Conservation (phyloP, 2,113 vertebrate species). For the Columba livia region DNA sequence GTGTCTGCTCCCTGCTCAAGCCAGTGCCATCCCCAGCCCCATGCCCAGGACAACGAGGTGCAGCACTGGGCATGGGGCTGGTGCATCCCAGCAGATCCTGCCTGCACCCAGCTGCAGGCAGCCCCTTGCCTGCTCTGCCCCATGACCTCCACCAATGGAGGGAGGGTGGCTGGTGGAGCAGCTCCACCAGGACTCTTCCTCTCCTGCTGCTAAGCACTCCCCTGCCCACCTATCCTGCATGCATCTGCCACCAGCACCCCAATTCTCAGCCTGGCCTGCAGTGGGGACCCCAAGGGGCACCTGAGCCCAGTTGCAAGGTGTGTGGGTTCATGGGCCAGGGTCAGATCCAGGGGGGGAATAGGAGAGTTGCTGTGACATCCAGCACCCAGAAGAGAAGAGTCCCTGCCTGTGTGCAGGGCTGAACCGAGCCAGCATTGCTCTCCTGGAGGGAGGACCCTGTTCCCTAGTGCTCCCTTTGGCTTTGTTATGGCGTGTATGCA, state of each 20-base stretch:
- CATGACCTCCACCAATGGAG: background rate
- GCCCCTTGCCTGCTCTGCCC: background rate
- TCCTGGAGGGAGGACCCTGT: background rate
- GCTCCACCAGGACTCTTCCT: background rate
- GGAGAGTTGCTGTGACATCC: background rate
- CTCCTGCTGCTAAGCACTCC: background rate
- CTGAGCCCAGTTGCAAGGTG: background rate
- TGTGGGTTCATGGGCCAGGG: background rate
- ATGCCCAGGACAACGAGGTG: background rate
- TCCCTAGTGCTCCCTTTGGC: background rate
- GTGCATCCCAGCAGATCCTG: background rate
- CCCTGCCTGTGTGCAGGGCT: background rate
- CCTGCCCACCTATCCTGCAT: background rate
- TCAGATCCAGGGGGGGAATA: background rate
- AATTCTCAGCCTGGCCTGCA: background rate
- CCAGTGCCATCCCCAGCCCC: background rate
- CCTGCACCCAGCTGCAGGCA: background rate
- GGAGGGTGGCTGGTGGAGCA: background rate
- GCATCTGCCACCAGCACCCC: background rate
- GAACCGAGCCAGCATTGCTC: fast-evolving
- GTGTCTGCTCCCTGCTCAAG: background rate
- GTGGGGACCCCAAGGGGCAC: fast-evolving
- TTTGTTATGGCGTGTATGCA: fast-evolving
- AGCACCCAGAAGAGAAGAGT: background rate
- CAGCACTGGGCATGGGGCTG: background rate